Evolutionary conservation across 64 coral and sea anemone species (phyloP), one percentile per base, ranked within the genome.

Genomic region (Pachyseris speciosa): DNA sequence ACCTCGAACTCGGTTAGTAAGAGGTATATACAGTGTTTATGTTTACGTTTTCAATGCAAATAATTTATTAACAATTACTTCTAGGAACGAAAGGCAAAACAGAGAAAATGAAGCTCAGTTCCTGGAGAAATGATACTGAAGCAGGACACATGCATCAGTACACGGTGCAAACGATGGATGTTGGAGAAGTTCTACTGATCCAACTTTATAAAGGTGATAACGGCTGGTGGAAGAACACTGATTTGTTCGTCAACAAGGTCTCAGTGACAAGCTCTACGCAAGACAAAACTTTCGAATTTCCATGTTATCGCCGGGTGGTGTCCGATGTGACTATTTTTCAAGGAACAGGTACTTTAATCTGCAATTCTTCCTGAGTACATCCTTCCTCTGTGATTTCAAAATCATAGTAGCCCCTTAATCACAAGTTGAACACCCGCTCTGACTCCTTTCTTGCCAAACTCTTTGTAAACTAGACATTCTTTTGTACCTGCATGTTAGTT

Each of bases 221-320:
- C 0, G 47, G 81, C 10, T 24, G 58, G 22, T 52, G 38, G 29
- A 57, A 75, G 26, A 72, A 86, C 29, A 32, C 67, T 60, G 94
- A 95, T 58, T 95, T 80, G 94, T 95, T 95, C 60, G 80, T 90
- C 22, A 71, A 69, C 42, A 78, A 91, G 61, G 75, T 95, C 29
- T 0, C 26, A 11, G 74, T 78, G 72, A 80, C 47, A 3, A 78
- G 77, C 30, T 86, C 69, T 24, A 33, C 22, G 22, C 67, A 79
- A 22, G 37, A 91, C 0, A 42, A 69, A 15, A 1, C 83, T 10
- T 87, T 60, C 32, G 78, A 86, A 24, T 95, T 95, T 55, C 88
- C 80, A 0, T 90, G 87, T 2, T 80, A 91, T 64, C 67, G 80
- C 26, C 91, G 94, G 94, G 73, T 95, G 27, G 20, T 55, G 36